Conservation (phyloP, 2,113 vertebrate species). For the Spermophilus dauricus region DNA sequence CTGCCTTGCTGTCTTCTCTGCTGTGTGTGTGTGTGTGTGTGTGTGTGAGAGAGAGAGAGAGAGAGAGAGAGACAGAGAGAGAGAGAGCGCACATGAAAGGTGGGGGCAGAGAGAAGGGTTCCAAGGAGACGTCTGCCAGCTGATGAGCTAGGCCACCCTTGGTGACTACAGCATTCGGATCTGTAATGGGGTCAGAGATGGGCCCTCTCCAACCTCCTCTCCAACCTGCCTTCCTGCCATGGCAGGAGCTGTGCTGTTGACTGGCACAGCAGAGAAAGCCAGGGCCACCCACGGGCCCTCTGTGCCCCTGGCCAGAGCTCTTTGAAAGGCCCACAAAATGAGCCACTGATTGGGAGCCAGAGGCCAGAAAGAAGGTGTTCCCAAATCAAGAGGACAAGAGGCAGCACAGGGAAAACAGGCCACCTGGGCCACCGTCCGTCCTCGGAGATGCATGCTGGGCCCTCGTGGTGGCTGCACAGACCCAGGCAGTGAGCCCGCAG, state of each 20-base stretch:
- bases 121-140: not conserved
- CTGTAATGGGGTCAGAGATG: not conserved
- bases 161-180: not conserved
- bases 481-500: too few relatives aligned
- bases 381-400: not conserved
- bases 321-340: not conserved
- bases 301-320: not conserved
- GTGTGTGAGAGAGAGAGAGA: too few relatives aligned
- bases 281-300: too few relatives aligned
- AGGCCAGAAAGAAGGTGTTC: not conserved
- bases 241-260: not conserved
- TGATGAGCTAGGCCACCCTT: not conserved
- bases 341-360: not conserved
- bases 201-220: not conserved
- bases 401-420: not conserved
- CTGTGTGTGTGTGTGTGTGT: not conserved
- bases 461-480: rapidly evolving
- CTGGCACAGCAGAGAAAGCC: not conserved
- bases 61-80: not conserved
- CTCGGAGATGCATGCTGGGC: rapidly evolving
- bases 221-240: not conserved
- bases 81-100: not conserved
- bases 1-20: not conserved
- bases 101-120: not conserved
- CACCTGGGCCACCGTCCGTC: rapidly evolving